Evolutionary conservation across 2,113 vertebrate species (phyloP), one percentile per base, ranked within the genome.

Genomic region (Syngnathus typhle): DNA sequence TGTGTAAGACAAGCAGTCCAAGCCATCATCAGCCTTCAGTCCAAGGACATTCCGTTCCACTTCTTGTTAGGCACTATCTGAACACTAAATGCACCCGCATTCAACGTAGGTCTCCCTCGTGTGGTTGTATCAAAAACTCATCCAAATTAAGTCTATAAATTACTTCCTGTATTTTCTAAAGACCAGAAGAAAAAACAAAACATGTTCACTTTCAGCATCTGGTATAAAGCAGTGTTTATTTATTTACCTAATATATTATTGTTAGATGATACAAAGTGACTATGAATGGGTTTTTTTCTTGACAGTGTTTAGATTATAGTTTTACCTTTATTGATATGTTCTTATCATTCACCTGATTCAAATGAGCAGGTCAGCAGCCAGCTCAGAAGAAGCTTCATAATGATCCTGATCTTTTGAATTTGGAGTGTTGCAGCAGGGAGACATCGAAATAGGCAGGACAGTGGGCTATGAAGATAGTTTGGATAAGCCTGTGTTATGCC

Each of bases 11-110:
- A 59, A 32, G 60, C 44, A n/a, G 38, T 69, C 64, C 78, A 70
- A 69, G 65, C 60, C 62, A 69, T 75, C 71, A 70, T 79, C 62
- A 46, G 60, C 69, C 65, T 68, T 75, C 73, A 15, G 61, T 59
- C 77, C 59, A 52, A 78, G 82, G 65, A 88, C 80, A 70, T 85
- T 81, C 85, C 87, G 86, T 88, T 84, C 81, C 70, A 49, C 21
- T 66, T 86, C 60, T 64, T 74, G 74, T 64, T 78, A 60, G 55
- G 38, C 63, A n/a, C 37, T 41, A 70, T 37, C 74, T 37, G 51
- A 46, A 60, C 39, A 49, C 19, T 38, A 23, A 56, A 56, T 32
- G 58, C 73, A 56, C 56, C 38, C 67, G 60, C 36, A 58, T 32
- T 21, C 39, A 67, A 60, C 52, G 49, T 37, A 56, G 46, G 62